Percentiles rank a stretch among this genome's conserved stretches.
Conservation (phyloP, 2,888 invertebrate species). For the Drepanosiphum platanoidis region DNA sequence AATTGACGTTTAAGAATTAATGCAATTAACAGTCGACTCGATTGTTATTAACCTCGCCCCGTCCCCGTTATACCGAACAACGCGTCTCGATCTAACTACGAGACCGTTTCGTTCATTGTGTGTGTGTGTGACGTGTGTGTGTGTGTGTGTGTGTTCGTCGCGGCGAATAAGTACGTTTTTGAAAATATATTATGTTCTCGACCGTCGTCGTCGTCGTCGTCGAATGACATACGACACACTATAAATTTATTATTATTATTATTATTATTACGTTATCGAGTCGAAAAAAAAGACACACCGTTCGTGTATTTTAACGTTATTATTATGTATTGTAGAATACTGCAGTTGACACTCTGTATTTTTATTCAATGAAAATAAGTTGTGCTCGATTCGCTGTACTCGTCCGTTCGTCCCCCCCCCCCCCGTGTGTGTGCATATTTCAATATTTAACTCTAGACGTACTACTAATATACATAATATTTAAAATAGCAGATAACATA, state of each 20-base stretch:
- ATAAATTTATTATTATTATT: background rate
- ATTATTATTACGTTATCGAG: background rate
- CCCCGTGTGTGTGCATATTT: background rate
- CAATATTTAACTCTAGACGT: background rate
- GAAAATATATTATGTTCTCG: too few relatives aligned
- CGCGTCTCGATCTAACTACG: background rate
- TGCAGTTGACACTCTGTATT: constrained; percentile 48
- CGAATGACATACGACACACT: background rate
- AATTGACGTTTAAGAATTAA: constrained; percentile 2
- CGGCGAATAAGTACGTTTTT: constrained; percentile 21
- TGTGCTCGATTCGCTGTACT: constrained; percentile 3
- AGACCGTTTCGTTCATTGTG: too few relatives aligned
- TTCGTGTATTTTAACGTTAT: background rate
- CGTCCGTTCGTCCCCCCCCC: background rate
- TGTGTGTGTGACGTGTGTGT: too few relatives aligned
- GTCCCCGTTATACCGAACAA: background rate
- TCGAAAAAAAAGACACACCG: constrained; percentile 23
- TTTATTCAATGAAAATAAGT: constrained; percentile 33
- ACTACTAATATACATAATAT: background rate
- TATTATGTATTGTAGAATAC: constrained; percentile 3
- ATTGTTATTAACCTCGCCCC: constrained; percentile 19
- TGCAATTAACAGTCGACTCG: background rate
- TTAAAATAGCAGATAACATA: background rate
- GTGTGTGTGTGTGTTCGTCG: constrained; percentile 21
- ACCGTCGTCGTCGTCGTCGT: too few relatives aligned